These are phyloP conservation scores for Incurvaria masculella DNA, from an alignment of 2,888 invertebrate species.

Conservation along the genomic window DNA sequence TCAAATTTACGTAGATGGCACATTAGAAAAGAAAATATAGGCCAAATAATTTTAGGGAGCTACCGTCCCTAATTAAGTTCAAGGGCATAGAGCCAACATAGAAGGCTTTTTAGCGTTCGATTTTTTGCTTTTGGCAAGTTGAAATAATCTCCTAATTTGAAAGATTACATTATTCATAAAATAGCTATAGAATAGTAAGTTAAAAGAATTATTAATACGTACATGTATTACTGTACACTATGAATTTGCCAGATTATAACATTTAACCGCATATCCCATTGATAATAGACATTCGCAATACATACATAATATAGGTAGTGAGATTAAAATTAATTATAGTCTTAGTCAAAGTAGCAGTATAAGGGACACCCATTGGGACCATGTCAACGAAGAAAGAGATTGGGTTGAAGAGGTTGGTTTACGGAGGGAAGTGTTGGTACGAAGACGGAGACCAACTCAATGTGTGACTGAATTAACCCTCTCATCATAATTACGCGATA, in stretches of 20 bases:
- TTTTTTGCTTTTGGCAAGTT: slow-evolving; percentile 40
- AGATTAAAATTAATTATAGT: neutral
- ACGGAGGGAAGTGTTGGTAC: too few species aligned
- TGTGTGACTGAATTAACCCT: too few species aligned
- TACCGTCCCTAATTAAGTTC: neutral
- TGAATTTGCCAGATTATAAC: too few species aligned
- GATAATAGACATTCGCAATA: neutral
- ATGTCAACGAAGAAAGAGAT: neutral
- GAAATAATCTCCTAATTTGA: neutral
- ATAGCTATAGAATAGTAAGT: too few species aligned
- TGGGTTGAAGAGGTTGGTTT: too few species aligned
- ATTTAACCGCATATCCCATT: too few species aligned
- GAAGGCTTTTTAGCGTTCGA: slow-evolving; percentile 44
- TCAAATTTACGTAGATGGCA: neutral
- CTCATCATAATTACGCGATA: neutral
- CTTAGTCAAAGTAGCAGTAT: neutral
- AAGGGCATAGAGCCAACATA: neutral
- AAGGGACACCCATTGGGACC: neutral
- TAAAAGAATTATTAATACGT: too few species aligned
- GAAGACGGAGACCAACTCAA: too few species aligned
- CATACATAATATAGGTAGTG: too few species aligned
- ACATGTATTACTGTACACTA: too few species aligned
- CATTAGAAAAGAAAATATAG: too few species aligned
- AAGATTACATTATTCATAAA: too few species aligned
- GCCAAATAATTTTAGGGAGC: neutral